Conservation (phyloP, 2,888 invertebrate genomes). For the Entomobrya multifasciata region DNA sequence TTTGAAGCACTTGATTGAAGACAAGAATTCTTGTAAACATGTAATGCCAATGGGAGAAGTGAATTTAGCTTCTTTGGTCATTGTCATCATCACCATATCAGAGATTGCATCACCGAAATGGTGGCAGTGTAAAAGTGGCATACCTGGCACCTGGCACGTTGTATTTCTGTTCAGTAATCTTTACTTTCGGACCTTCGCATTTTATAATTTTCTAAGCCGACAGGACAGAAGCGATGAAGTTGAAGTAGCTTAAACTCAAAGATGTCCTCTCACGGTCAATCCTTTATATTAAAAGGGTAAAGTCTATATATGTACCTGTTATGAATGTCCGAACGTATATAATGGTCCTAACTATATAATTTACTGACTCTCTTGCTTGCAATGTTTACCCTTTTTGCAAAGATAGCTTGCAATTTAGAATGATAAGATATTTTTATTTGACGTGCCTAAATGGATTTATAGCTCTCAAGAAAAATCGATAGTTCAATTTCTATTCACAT, state of each 20-base stretch:
- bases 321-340: neutral
- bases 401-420: neutral
- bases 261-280: conserved; percentile 30
- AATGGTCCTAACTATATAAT: neutral
- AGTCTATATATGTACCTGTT: neutral
- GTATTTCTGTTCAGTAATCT: conserved; percentile 22
- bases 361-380: neutral
- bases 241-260: neutral
- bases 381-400: neutral
- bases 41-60: too few relatives aligned
- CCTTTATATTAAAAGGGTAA: conserved; percentile 40
- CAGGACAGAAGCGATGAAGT: neutral
- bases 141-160: neutral
- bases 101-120: neutral
- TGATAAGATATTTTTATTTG: too few relatives aligned
- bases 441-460: too few relatives aligned
- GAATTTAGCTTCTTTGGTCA: neutral
- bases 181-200: neutral
- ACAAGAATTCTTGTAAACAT: too few relatives aligned
- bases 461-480: too few relatives aligned
- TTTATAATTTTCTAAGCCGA: conserved; percentile 6
- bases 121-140: neutral
- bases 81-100: too few relatives aligned
- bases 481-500: neutral
- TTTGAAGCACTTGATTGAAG: neutral